Evolutionary conservation across 2,888 invertebrate species (phyloP).

Genomic region (Hirtodrosophila alboralis): DNA sequence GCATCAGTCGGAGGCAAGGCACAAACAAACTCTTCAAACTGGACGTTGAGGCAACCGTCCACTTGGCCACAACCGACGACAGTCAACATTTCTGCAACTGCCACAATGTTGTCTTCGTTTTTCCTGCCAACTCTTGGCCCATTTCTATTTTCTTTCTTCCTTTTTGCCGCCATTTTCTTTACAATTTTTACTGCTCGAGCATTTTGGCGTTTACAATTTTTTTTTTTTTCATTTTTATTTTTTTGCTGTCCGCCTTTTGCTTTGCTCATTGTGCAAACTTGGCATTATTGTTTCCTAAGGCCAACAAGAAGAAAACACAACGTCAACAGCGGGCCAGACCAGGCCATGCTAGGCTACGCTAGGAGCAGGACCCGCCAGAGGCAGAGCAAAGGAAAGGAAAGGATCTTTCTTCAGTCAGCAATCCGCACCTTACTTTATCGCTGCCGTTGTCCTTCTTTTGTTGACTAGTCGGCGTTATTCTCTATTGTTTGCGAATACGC

Average conservation of each 20-base stretch:
- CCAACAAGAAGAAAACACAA: constrained; percentile 71
- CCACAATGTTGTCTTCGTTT: constrained; percentile 75
- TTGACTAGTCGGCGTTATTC: constrained; percentile 68
- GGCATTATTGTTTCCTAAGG: constrained; percentile 81
- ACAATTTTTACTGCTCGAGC: constrained; percentile 71
- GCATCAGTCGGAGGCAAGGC: constrained; percentile 51
- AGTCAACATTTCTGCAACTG: constrained; percentile 78
- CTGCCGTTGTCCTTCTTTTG: constrained; percentile 47
- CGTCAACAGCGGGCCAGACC: constrained; percentile 61
- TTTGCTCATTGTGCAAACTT: constrained; percentile 78
- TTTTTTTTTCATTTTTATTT: too few species aligned
- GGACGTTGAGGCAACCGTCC: constrained; percentile 34
- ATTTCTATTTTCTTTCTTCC: constrained; percentile 53
- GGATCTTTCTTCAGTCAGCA: constrained; percentile 25
- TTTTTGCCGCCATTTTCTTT: constrained; percentile 60
- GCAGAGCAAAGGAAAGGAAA: constrained; percentile 4
- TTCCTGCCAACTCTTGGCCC: constrained; percentile 53
- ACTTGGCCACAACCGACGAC: constrained; percentile 63
- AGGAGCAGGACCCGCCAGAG: constrained; percentile 9
- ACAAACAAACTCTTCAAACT: constrained; percentile 57
- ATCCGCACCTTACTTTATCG: constrained; percentile 61
- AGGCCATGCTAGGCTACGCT: constrained; percentile 36
- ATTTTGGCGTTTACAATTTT: constrained; percentile 47
- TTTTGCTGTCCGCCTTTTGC: constrained; percentile 39
- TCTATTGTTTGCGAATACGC: constrained; percentile 75